Conservation (phyloP, 2,888 invertebrate species). For the Seira ritae region DNA sequence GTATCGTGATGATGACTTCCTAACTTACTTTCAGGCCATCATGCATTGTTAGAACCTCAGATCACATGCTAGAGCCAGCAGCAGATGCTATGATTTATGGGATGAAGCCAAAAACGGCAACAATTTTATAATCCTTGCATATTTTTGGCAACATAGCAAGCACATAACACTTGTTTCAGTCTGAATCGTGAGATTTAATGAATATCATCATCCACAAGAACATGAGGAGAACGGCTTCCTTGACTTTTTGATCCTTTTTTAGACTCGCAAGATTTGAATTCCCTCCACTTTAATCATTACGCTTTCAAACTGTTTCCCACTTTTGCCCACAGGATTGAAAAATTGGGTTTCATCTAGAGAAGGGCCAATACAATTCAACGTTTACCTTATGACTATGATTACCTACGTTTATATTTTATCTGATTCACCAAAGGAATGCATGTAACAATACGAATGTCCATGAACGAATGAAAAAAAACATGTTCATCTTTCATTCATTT, state of each 20-base stretch:
- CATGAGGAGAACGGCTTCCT: constrained; percentile 6
- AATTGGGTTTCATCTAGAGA: neutral
- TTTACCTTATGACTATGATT: neutral
- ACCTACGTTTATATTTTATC: constrained; percentile 16
- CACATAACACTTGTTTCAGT: constrained; percentile 12
- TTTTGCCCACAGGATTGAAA: neutral
- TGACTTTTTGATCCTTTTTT: constrained; percentile 20
- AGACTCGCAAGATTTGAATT: neutral
- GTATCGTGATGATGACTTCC: constrained; percentile 24
- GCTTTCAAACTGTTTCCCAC: neutral
- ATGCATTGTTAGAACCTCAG: neutral
- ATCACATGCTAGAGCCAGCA: neutral
- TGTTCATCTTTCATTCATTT: constrained; percentile 14
- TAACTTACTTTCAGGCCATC: constrained; percentile 1
- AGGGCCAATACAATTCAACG: neutral
- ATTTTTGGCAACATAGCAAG: constrained; percentile 3
- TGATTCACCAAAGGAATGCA: neutral
- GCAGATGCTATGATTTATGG: constrained; percentile 19
- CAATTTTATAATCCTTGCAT: constrained; percentile 20
- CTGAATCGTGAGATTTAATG: constrained; percentile 12
- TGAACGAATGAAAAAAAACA: constrained; percentile 31
- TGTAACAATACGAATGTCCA: constrained; percentile 25
- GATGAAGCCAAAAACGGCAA: constrained; percentile 56
- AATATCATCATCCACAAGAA: neutral
- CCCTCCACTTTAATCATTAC: neutral